These are phyloP conservation scores for Rhynchonycteris naso DNA, from an alignment of 2,797 vertebrate species.

Conservation along the genomic window DNA sequence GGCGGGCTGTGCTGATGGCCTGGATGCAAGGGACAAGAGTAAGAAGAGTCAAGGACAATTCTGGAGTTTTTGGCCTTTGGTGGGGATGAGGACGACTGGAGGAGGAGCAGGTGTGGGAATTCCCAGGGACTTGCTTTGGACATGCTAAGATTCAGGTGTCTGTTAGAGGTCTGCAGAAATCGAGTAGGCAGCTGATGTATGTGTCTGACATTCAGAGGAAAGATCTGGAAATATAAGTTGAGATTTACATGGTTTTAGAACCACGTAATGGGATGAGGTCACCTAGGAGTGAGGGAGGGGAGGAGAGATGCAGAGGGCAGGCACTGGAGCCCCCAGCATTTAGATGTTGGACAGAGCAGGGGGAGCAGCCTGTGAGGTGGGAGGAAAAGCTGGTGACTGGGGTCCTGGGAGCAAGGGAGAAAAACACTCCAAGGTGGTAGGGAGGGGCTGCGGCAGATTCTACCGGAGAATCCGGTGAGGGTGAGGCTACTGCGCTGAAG, in stretches of 20 bases:
- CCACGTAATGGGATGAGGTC: background rate
- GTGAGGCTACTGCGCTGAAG: background rate
- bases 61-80: background rate
- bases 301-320: background rate
- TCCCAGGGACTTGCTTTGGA: too few species aligned
- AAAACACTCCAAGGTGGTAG: background rate
- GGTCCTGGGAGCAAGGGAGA: background rate
- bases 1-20: background rate
- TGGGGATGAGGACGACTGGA: background rate
- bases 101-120: background rate
- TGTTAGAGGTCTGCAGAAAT: background rate
- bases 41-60: background rate
- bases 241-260: background rate
- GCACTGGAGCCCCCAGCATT: too few species aligned
- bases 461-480: background rate
- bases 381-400: too few species aligned
- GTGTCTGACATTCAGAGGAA: background rate
- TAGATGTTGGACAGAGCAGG: too few species aligned
- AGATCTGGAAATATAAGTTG: background rate
- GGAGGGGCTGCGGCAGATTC: background rate
- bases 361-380: background rate
- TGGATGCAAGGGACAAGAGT: background rate
- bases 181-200: fast-evolving
- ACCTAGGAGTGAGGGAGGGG: background rate
- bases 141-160: background rate